A percentile compares a stretch with the other conserved stretches of the same genome.
Conservation (phyloP, 1,140 invertebrate species). For the Macrostomum lignano region DNA sequence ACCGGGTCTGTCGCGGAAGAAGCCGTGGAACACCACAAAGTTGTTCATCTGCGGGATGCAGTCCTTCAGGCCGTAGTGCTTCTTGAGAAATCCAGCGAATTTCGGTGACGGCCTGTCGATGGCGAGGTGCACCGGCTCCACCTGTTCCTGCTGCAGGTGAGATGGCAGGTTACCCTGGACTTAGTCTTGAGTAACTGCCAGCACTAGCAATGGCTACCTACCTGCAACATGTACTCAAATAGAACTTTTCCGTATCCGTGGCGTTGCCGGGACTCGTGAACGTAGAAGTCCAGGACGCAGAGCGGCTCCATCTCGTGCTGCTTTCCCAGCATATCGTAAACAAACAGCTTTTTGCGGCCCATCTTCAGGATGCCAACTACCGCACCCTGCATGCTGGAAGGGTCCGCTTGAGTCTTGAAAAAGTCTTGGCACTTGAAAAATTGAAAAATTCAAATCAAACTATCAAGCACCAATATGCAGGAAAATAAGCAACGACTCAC, state of each 20-base stretch:
- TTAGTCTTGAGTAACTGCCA: neutral
- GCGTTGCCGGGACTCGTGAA: constrained; percentile 24
- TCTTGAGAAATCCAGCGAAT: constrained; percentile 48
- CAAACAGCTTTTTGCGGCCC: constrained; percentile 23
- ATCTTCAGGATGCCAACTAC: constrained; percentile 23
- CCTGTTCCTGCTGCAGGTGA: constrained; percentile 37
- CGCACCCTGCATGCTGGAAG: constrained; percentile 13
- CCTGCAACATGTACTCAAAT: constrained; percentile 24
- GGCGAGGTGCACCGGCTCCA: constrained; percentile 42
- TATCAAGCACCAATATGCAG: neutral
- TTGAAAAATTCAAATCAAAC: neutral
- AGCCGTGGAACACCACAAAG: constrained; percentile 54
- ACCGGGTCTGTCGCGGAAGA: too few species aligned
- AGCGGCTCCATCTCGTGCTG: constrained; percentile 22
- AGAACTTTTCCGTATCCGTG: constrained; percentile 20
- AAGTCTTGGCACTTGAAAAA: too few species aligned
- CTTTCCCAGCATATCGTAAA: constrained; percentile 16
- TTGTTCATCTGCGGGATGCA: constrained; percentile 54
- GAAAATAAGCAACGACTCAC: constrained; percentile 9
- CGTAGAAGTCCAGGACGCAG: constrained; percentile 28
- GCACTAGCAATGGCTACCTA: constrained; percentile 8
- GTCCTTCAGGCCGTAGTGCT: constrained; percentile 44
- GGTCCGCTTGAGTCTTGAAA: too few species aligned
- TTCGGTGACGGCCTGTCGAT: constrained; percentile 64
- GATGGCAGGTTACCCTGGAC: neutral